Evolutionary conservation across 2,888 invertebrate genomes (phyloP).

Genomic region (Carabus problematicus): DNA sequence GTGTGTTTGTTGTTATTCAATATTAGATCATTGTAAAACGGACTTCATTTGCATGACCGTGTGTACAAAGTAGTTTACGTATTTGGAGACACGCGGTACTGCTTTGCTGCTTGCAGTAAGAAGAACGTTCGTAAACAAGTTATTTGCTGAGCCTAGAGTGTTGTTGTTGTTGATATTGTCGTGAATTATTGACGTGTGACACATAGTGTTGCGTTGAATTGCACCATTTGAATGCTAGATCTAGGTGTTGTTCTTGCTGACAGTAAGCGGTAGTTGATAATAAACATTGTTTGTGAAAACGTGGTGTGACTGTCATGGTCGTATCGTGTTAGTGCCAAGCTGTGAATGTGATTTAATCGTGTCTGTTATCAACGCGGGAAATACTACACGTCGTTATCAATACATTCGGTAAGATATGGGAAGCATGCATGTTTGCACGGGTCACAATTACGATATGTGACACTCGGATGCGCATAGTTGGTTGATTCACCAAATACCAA

Average conservation of each 20-base stretch:
- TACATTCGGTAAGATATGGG: slow-evolving; percentile 45
- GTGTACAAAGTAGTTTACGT: slow-evolving; percentile 28
- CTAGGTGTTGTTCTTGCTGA: background rate
- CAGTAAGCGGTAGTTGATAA: slow-evolving; percentile 3
- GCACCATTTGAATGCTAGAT: background rate
- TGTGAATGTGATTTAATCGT: slow-evolving; percentile 26
- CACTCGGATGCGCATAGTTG: background rate
- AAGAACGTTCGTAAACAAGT: slow-evolving; percentile 30
- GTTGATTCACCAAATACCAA: slow-evolving; percentile 17
- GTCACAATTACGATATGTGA: slow-evolving; percentile 44
- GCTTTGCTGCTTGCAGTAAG: background rate
- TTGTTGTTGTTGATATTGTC: background rate
- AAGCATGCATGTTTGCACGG: slow-evolving; percentile 45
- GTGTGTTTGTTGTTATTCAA: slow-evolving; percentile 22
- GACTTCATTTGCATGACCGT: slow-evolving; percentile 31
- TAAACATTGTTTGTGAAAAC: slow-evolving; percentile 20
- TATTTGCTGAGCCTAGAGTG: slow-evolving; percentile 26
- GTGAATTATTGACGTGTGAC: too few relatives aligned
- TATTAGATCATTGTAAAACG: slow-evolving; percentile 31
- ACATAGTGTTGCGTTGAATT: background rate
- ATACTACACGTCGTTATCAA: slow-evolving; percentile 45
- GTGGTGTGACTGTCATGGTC: slow-evolving; percentile 29
- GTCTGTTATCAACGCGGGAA: slow-evolving; percentile 45
- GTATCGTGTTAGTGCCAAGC: slow-evolving; percentile 10
- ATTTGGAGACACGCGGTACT: slow-evolving; percentile 33